Evolutionary conservation across 2,888 invertebrate genomes (phyloP), one percentile per base, ranked within the genome.

Genomic region (Hyalella azteca): DNA sequence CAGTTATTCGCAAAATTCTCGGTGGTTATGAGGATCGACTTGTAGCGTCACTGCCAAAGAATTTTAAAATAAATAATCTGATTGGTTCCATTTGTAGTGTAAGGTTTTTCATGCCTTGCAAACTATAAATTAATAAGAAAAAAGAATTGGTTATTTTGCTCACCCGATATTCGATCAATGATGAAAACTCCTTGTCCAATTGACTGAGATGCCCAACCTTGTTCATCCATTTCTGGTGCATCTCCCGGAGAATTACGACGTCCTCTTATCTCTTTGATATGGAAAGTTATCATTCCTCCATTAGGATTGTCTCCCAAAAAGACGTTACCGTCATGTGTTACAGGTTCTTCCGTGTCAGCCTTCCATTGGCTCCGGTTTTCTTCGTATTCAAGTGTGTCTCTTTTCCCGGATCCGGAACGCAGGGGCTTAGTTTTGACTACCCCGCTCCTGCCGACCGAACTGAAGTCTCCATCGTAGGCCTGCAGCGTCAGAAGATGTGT

Each of bases 381-480:
- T 9, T 15, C 45, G 45, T 45, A 45, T 15, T n/a, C 11, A 45
- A 11, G 9, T 45, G 45, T 45, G 45, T 45, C 41, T 89, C 90
- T 15, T 93, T 90, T 87, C 94, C 93, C 78, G 94, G 91, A 87
- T 94, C 93, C 83, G 85, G 79, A 85, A 86, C 83, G 26, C 75
- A 73, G 11, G 76, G 79, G 32, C 78, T 77, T 41, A 19, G 7
- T 36, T 73, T 32, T 73, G 73, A 29, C 66, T n/a, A 36, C 15
- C 19, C 36, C 36, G 3, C 39, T 36, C 93, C 79, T 96, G 92
- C 66, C 66, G 2, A 36, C 66, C 7, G 66, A 66, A 11, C 66
- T 29, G 15, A 82, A 66, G 89, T 97, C 97, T 75, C 91, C 91
- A 90, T 97, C 97, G 80, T 89, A 88, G 13, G 96, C 96, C 85